These are phyloP conservation scores for Lynx canadensis DNA, from an alignment of 2,113 vertebrate species.

Conservation along the genomic window DNA sequence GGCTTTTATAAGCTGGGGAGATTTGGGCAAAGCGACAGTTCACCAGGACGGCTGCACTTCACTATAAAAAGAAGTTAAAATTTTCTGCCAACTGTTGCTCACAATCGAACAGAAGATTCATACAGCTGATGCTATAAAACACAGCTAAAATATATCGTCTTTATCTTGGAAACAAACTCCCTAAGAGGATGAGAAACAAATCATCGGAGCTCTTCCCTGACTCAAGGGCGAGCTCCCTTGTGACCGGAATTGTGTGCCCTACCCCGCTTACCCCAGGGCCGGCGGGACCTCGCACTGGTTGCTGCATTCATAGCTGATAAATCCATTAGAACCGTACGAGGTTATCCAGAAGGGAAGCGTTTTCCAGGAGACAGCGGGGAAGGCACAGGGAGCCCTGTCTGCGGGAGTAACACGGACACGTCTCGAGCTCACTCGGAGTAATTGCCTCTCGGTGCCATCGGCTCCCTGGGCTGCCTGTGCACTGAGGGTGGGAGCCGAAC, in stretches of 20 bases:
- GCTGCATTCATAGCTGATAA: fast-evolving
- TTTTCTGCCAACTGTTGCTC: background rate
- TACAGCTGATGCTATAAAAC: background rate
- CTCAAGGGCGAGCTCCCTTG: fast-evolving
- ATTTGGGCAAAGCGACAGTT: background rate
- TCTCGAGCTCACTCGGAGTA: background rate
- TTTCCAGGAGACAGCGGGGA: background rate
- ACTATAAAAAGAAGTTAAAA: slow-evolving; percentile 3
- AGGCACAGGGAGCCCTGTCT: background rate
- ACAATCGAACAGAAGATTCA: background rate
- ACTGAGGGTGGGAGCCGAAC: fast-evolving
- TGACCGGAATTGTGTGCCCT: background rate
- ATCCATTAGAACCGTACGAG: background rate
- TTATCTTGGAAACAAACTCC: background rate
- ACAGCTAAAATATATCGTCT: background rate
- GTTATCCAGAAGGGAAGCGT: background rate
- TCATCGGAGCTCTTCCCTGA: background rate
- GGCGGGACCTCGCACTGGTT: fast-evolving
- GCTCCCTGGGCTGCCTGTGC: no score
- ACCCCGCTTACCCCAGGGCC: no score
- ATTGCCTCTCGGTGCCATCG: background rate
- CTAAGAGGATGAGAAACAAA: background rate
- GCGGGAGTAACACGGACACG: background rate
- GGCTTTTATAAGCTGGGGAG: background rate
- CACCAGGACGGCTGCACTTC: background rate